Evolutionary conservation across 2,113 vertebrate species (phyloP).

Genomic region (Micromys minutus): DNA sequence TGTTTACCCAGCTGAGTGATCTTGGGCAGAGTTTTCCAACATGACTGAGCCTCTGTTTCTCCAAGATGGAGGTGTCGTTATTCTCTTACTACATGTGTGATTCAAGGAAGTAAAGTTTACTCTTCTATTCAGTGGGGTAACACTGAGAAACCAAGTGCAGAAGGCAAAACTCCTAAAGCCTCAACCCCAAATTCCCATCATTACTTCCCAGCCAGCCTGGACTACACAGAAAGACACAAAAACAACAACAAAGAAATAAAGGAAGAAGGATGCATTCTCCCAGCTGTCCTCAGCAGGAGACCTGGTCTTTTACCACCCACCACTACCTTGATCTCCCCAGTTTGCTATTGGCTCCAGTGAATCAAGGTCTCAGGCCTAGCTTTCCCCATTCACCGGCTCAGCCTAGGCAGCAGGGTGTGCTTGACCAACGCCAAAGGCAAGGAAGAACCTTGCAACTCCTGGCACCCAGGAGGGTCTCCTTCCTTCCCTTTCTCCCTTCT

Average conservation of each 20-base stretch:
- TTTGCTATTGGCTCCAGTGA: no score
- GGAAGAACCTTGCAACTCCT: background rate
- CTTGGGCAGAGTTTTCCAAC: background rate
- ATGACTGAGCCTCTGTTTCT: conserved; percentile 2
- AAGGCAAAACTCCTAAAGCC: background rate
- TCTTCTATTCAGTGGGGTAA: background rate
- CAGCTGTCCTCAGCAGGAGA: background rate
- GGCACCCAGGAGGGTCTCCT: background rate
- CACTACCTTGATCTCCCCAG: background rate
- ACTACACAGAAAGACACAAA: background rate
- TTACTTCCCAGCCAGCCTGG: background rate
- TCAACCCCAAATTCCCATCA: background rate
- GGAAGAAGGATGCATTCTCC: background rate
- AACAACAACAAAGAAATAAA: background rate
- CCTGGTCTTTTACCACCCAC: background rate
- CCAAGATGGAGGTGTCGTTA: background rate
- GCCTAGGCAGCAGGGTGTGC: background rate
- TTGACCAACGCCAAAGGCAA: background rate
- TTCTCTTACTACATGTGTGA: background rate
- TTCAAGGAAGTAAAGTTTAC: background rate
- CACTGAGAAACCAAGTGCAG: background rate
- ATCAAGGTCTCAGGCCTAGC: background rate
- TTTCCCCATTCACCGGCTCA: background rate
- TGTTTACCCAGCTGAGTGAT: background rate
- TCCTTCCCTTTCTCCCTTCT: background rate